phyloP scores from a whole-genome alignment of 2,113 vertebrate genomes.

The Epinephelus lanceolatus region DNA sequence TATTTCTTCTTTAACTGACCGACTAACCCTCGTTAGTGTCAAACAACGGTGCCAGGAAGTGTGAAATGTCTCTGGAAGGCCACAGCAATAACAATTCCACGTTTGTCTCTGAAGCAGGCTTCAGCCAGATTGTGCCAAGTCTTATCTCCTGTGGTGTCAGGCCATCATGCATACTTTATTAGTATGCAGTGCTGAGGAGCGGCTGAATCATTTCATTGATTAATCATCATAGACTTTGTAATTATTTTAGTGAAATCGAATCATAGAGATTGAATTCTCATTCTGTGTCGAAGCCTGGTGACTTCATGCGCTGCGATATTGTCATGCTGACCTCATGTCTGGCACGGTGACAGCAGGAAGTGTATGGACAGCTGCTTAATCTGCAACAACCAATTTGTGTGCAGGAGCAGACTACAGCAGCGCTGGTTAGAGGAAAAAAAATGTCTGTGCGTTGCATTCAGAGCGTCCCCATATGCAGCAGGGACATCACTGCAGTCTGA shows the following conservation, averaged over 20 bases:
- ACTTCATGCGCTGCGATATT: background rate
- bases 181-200: background rate
- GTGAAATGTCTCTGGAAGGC: slow-evolving; percentile 18
- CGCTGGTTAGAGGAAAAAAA: background rate
- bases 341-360: background rate
- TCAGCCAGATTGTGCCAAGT: slow-evolving; percentile 11
- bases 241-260: background rate
- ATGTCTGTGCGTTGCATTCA: background rate
- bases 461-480: background rate
- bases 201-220: background rate
- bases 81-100: slow-evolving; percentile 24
- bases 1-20: slow-evolving; percentile 53
- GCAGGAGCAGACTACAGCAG: background rate
- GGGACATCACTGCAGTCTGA: background rate
- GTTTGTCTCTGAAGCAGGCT: slow-evolving; percentile 5
- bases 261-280: background rate
- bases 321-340: background rate
- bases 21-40: slow-evolving; percentile 48
- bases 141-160: background rate
- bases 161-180: background rate
- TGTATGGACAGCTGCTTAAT: slow-evolving; percentile 36
- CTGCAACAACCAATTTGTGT: background rate
- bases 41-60: slow-evolving; percentile 22
- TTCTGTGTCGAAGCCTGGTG: background rate
- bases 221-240: background rate